These are phyloP conservation scores for Malacosoma neustria DNA, from an alignment of 2,888 invertebrate genomes.

Conservation along the genomic window DNA sequence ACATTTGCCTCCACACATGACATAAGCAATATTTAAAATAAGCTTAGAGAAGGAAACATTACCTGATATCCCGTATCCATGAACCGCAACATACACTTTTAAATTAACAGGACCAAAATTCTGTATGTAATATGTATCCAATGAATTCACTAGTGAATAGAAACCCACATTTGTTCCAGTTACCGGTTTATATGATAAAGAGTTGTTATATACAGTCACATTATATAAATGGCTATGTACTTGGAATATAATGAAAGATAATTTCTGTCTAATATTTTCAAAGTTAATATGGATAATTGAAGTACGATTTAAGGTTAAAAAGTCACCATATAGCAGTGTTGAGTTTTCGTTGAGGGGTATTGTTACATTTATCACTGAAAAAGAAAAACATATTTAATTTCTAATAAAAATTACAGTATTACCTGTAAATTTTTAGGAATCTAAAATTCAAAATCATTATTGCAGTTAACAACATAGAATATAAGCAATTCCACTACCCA, in stretches of 20 bases:
- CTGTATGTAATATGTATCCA: slow-evolving; percentile 45
- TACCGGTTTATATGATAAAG: slow-evolving; percentile 35
- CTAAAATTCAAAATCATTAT: too few relatives aligned
- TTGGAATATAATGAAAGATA: slow-evolving; percentile 78
- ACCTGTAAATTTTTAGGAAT: too few relatives aligned
- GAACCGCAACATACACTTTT: slow-evolving; percentile 61
- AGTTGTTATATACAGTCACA: slow-evolving; percentile 68
- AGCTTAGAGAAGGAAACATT: slow-evolving; percentile 18
- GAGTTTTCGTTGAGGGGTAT: slow-evolving; percentile 41
- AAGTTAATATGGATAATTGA: slow-evolving; percentile 50
- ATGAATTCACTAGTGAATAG: slow-evolving; percentile 28
- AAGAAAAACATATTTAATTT: slow-evolving; percentile 10
- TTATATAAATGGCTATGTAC: slow-evolving; percentile 76
- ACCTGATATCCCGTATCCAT: slow-evolving; percentile 68
- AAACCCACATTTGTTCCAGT: slow-evolving; percentile 79
- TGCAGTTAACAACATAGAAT: too few relatives aligned
- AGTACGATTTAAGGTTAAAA: slow-evolving; percentile 27
- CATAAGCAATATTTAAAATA: too few relatives aligned
- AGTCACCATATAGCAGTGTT: slow-evolving; percentile 39
- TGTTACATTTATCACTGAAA: slow-evolving; percentile 41
- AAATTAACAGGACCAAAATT: slow-evolving; percentile 49
- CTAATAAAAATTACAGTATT: too few relatives aligned
- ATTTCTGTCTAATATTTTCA: slow-evolving; percentile 43
- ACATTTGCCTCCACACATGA: too few relatives aligned
- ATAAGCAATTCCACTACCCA: too few relatives aligned